Evolutionary conservation across 2,888 invertebrate species (phyloP), one percentile per base, ranked within the genome.

Genomic region (Eristalis intricaria): DNA sequence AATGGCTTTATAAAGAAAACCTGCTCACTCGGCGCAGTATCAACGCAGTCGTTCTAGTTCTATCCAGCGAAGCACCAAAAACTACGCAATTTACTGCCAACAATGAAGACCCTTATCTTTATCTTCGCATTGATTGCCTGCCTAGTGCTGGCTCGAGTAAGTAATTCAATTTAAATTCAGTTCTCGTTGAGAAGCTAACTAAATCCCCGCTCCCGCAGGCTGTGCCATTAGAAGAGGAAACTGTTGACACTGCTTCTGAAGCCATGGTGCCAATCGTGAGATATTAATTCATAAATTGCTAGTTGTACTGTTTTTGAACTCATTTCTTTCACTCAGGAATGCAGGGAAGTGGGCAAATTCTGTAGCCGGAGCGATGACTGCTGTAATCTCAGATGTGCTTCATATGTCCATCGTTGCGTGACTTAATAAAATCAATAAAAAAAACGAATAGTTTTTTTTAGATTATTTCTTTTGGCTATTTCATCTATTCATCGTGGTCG

Each of bases 61-160:
- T 10, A 68, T 22, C 29, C 32, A 8, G 43, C 38, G 50, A 19
- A 70, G 13, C 23, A 38, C 40, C 32, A 10, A 10, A 32, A 10
- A 1, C 0, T 10, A 32, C 32, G 32, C 32, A 8, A 40, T 13
- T 15, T 1, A 40, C 23, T 29, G 43, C 40, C 58, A 84, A 76
- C 69, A 73, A 86, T 86, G 85, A 82, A 78, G 35, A 4, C 56
- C 61, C 78, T 78, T 65, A 77, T 86, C 77, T 82, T 86, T 73
- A 69, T 68, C 64, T 58, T 82, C 40, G 74, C 65, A 40, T 70
- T 86, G 69, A 65, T 86, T 82, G 77, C 85, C 69, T 74, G 73
- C 65, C 65, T 82, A 68, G 60, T 78, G 74, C 69, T 82, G 74
- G 76, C 73, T 40, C 77, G 77, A 77, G 85, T 86, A 81, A 86